Percentiles rank a stretch among this genome's conserved stretches.
Conservation (phyloP, 2,888 invertebrate genomes). For the Diploptera punctata region DNA sequence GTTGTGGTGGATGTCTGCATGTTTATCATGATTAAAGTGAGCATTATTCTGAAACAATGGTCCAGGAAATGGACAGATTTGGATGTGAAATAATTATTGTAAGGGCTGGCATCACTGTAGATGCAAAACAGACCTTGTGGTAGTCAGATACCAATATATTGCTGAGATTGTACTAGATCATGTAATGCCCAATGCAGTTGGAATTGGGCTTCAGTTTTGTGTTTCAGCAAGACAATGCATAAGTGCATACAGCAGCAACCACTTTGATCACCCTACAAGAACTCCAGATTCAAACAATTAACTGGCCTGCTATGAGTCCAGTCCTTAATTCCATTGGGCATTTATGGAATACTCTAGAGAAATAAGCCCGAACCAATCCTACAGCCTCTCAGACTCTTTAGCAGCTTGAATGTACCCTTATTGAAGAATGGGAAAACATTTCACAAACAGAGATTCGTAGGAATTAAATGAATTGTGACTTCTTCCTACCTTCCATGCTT, state of each 20-base stretch:
- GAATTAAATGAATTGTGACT: no score
- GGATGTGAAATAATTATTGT: neutral
- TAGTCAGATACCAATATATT: neutral
- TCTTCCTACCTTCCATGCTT: no score
- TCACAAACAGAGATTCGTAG: neutral
- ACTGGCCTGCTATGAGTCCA: slow-evolving; percentile 1
- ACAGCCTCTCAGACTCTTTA: neutral
- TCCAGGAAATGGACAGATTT: neutral
- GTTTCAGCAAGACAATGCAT: slow-evolving; percentile 10
- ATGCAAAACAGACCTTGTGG: neutral
- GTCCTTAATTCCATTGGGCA: slow-evolving; percentile 1
- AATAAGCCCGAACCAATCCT: neutral
- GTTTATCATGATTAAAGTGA: neutral
- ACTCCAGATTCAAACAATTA: slow-evolving; percentile 15
- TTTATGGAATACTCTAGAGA: slow-evolving; percentile 6
- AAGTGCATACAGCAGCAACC: slow-evolving; percentile 1
- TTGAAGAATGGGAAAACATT: neutral
- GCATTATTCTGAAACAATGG: neutral
- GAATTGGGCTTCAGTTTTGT: neutral
- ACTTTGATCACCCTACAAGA: neutral
- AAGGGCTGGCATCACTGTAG: neutral
- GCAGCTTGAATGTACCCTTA: neutral
- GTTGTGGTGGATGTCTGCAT: neutral
- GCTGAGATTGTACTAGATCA: neutral
- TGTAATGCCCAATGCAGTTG: neutral